These are phyloP conservation scores for Hystrix cristata DNA, from an alignment of 2,113 vertebrate species.

Conservation along the genomic window DNA sequence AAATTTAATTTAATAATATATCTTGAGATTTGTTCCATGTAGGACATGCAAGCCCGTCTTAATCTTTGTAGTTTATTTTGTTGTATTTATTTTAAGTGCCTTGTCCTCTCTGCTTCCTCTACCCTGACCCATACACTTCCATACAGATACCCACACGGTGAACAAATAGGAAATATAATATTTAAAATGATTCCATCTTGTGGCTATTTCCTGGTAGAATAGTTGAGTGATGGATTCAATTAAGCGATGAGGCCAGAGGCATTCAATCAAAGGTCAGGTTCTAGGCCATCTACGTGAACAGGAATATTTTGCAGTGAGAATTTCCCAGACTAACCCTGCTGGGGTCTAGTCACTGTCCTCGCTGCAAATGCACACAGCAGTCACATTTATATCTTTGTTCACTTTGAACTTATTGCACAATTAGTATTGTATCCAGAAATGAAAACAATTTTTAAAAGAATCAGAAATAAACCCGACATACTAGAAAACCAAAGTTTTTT, in stretches of 20 bases:
- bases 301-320: not conserved
- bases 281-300: not conserved
- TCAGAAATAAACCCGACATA: not conserved
- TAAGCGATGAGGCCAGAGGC: not conserved
- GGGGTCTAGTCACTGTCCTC: not conserved
- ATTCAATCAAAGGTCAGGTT: slow-evolving; percentile 38
- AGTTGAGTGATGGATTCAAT: slow-evolving; percentile 28
- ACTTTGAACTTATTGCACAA: not conserved
- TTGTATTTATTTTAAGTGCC: slow-evolving; percentile 25
- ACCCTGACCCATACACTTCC: not conserved
- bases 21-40: not conserved
- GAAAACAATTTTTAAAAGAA: not conserved
- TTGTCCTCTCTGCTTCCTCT: no score
- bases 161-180: not conserved
- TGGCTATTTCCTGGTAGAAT: not conserved
- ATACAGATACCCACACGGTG: not conserved
- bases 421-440: not conserved
- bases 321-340: not conserved
- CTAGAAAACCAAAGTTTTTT: not conserved
- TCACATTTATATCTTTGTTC: not conserved
- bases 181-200: not conserved
- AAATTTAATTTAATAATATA: not conserved
- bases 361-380: not conserved
- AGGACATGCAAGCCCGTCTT: not conserved
- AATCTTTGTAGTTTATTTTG: not conserved